Evolutionary conservation across 2,113 vertebrate genomes (phyloP).

Genomic region (Tympanuchus pallidicinctus): DNA sequence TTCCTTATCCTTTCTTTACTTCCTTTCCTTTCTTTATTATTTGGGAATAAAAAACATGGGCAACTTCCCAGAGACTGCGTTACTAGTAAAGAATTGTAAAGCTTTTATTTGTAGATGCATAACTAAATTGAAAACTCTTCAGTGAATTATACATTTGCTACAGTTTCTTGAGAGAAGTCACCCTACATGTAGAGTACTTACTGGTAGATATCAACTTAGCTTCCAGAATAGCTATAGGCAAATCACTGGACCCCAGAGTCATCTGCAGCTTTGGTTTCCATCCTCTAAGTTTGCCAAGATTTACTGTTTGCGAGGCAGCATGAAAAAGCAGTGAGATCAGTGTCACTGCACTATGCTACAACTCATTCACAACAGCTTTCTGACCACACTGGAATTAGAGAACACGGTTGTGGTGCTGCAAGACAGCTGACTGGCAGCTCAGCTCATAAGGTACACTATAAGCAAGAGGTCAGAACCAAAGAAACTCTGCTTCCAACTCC

Average conservation of each 20-base stretch:
- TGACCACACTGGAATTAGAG: neutral
- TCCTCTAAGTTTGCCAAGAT: neutral
- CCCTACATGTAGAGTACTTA: neutral
- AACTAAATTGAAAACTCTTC: neutral
- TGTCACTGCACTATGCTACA: neutral
- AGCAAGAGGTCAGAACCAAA: neutral
- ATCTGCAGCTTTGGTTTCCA: neutral
- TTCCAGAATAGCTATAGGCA: neutral
- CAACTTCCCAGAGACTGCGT: neutral
- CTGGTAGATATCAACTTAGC: neutral
- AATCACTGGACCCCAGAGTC: neutral
- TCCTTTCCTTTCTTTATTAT: neutral
- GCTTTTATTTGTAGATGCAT: neutral
- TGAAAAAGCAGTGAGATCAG: neutral
- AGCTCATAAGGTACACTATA: neutral
- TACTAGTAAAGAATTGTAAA: neutral
- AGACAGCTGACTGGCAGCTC: neutral
- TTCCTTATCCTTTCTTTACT: too few relatives aligned
- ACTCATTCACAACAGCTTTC: neutral
- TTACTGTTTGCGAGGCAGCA: neutral
- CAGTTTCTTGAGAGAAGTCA: neutral
- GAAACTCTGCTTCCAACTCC: neutral
- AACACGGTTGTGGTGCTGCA: neutral
- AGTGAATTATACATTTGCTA: neutral
- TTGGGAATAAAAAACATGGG: neutral